Conservation (phyloP, 2,888 invertebrate genomes). For the Perizoma affinitatum region DNA sequence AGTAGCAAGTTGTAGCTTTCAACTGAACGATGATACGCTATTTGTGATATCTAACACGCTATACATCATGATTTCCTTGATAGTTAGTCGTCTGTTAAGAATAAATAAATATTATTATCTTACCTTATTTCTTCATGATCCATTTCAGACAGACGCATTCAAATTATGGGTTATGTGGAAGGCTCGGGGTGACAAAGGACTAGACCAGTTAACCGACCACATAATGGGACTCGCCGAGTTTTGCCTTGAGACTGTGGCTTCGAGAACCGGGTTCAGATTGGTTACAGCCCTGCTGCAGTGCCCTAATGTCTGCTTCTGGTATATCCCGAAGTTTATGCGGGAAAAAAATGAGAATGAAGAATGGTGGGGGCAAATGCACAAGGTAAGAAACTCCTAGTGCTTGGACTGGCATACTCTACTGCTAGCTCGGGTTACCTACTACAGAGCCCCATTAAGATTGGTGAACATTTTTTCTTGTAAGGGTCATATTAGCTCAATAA, state of each 20-base stretch:
- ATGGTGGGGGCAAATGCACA: slow-evolving; percentile 83
- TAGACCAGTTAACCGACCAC: slow-evolving; percentile 85
- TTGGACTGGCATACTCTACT: background rate
- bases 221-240: slow-evolving; percentile 86
- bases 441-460: no score
- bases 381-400: slow-evolving; percentile 55
- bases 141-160: slow-evolving; percentile 89
- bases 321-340: slow-evolving; percentile 85
- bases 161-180: slow-evolving; percentile 98
- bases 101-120: no score
- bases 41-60: no score
- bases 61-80: no score
- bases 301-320: slow-evolving; percentile 97
- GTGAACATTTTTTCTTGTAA: no score
- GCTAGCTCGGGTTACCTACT: background rate
- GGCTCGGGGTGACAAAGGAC: slow-evolving; percentile 87
- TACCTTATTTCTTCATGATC: no score
- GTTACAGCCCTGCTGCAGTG: slow-evolving; percentile 86
- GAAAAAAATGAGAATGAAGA: slow-evolving; percentile 60
- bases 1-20: no score
- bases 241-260: slow-evolving; percentile 79
- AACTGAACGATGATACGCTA: no score
- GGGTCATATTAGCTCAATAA: no score
- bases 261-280: slow-evolving; percentile 84
- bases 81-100: no score